A percentile compares a stretch with the other conserved stretches of the same genome.
phyloP scores from a whole-genome alignment of 2,888 invertebrate species.

The Cephus spinipes region DNA sequence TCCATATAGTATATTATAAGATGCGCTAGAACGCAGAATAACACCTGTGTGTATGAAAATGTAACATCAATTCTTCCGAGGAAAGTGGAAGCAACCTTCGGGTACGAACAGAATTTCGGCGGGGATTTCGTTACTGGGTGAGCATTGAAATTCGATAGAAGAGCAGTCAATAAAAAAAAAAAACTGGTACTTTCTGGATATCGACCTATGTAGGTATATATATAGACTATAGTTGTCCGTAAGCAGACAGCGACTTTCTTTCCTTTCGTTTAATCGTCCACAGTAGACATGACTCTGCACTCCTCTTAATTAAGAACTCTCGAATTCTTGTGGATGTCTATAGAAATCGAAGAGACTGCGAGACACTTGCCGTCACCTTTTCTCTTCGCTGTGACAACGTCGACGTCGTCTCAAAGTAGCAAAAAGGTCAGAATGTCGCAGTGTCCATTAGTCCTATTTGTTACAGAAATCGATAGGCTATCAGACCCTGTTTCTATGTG shows the following conservation, averaged over 20 bases:
- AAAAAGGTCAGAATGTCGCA: background rate
- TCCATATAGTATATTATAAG: background rate
- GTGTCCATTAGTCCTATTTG: background rate
- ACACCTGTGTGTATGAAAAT: background rate
- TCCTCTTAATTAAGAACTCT: constrained; percentile 51
- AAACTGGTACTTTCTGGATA: background rate
- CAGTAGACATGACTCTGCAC: constrained; percentile 43
- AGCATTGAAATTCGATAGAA: background rate
- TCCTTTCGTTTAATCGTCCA: background rate
- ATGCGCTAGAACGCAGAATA: background rate
- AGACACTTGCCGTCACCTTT: background rate
- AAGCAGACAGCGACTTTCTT: background rate
- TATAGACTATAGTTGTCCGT: background rate
- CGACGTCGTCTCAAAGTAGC: background rate
- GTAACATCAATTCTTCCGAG: background rate
- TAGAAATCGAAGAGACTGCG: constrained; percentile 6
- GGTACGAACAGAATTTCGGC: background rate
- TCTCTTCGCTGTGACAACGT: constrained; percentile 12
- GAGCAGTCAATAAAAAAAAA: background rate
- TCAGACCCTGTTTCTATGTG: background rate
- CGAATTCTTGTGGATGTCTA: constrained; percentile 16
- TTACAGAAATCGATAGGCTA: background rate
- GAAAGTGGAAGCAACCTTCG: background rate
- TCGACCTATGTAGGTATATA: background rate
- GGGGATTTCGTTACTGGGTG: background rate